These are phyloP conservation scores for Megalops atlanticus DNA, from an alignment of 2,113 vertebrate genomes.

Conservation along the genomic window DNA sequence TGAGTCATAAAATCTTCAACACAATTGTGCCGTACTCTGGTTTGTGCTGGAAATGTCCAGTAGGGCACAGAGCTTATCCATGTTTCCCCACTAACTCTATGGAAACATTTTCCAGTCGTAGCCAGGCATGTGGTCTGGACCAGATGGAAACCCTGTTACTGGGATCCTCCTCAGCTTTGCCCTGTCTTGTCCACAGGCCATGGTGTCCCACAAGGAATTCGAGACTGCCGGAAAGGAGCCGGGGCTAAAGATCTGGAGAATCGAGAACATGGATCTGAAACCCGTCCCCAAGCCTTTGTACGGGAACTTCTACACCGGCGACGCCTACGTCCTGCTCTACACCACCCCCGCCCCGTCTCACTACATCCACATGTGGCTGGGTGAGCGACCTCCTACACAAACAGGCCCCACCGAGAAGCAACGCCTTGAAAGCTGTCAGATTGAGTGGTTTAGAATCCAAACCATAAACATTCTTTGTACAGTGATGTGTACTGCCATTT, in stretches of 20 bases:
- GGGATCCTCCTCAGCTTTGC: background rate
- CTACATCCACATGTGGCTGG: constrained; percentile 66
- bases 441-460: background rate
- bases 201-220: constrained; percentile 64
- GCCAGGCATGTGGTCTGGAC: background rate
- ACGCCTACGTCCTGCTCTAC: constrained; percentile 64
- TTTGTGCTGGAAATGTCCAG: background rate
- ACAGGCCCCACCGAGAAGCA: background rate
- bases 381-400: constrained; percentile 49
- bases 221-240: constrained; percentile 62
- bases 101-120: background rate
- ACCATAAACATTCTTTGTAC: background rate
- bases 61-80: background rate
- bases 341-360: constrained; percentile 51
- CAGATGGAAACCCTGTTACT: background rate
- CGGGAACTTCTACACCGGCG: constrained; percentile 66
- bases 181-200: constrained; percentile 51
- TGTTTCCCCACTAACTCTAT: background rate
- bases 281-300: constrained; percentile 49
- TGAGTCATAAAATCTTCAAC: background rate
- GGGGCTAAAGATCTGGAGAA: constrained; percentile 72
- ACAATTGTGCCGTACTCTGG: background rate
- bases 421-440: background rate
- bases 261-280: constrained; percentile 66
- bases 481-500: background rate